Evolutionary conservation across 2,888 invertebrate genomes (phyloP), one percentile per base, ranked within the genome.

Genomic region (Orchesella flavescens): DNA sequence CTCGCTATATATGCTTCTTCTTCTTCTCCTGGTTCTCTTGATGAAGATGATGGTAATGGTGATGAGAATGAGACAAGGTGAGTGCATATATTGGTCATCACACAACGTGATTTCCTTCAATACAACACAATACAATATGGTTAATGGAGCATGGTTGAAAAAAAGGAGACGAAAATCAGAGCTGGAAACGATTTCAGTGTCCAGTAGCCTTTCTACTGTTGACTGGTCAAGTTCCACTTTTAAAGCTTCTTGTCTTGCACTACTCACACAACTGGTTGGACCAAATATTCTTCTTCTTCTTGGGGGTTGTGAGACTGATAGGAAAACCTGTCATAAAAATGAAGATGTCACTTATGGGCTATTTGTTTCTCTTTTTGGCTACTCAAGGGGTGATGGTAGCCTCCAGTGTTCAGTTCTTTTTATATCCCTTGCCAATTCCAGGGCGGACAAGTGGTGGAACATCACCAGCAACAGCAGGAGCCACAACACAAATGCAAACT

Each of bases 151-250:
- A 57, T 59, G 49, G 55, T 59, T 24, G 55, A 55, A 79, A 63
- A 13, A 59, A 74, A 46, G 43, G 68, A 21, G 73, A 61, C n/a
- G 34, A 49, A 82, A 71, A 82, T 63, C 43, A 69, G 71, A 63
- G 69, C 82, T 82, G 75, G 82, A 75, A 75, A 55, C 61, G 23
- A 57, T 43, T 75, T 63, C 59, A 71, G 71, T 82, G 75, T 71
- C 82, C 82, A 82, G 82, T 82, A 82, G 75, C 74, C 69, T 69
- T 75, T 75, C 71, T 57, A 69, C 75, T 75, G 49, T 75, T 75
- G 82, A 61, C 69, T 71, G 53, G 59, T 63, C 82, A 82, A 65
- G 81, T 74, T 55, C 66, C 63, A 17, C 19, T 5, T 55, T 61
- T 53, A n/a, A n/a, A n/a, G 49, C n/a, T 66, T 13, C 49, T 69